These are phyloP conservation scores for Microhierax caerulescens DNA, from an alignment of 2,797 vertebrate genomes.

Conservation along the genomic window DNA sequence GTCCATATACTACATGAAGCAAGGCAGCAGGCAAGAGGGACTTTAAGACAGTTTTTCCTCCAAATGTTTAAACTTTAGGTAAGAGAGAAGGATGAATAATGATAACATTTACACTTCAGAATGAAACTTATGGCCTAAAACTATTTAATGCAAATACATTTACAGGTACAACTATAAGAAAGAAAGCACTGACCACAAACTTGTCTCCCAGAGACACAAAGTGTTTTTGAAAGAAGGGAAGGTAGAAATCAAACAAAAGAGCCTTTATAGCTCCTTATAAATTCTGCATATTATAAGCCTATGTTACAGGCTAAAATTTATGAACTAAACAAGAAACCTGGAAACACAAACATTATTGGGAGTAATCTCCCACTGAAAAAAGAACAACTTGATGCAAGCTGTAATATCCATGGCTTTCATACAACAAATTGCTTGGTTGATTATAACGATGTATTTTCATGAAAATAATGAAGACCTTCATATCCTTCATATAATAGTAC, in stretches of 20 bases:
- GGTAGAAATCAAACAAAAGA: neutral
- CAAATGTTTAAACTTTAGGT: neutral
- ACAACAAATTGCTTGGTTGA: neutral
- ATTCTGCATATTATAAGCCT: neutral
- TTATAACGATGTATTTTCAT: neutral
- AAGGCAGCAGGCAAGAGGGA: neutral
- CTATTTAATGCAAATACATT: neutral
- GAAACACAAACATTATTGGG: neutral
- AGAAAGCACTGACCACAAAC: neutral
- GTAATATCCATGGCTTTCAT: neutral
- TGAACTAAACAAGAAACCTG: neutral
- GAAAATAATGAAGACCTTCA: neutral
- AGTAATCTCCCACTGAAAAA: neutral
- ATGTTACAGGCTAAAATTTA: neutral
- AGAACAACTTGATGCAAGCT: neutral
- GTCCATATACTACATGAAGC: neutral
- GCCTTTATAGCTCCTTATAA: neutral
- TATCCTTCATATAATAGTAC: neutral
- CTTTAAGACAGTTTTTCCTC: neutral
- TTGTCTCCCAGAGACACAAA: neutral
- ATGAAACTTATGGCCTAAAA: neutral
- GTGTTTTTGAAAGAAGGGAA: neutral
- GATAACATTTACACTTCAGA: neutral
- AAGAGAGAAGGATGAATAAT: neutral
- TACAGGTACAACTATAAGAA: neutral